Evolutionary conservation across 1,140 invertebrate genomes (phyloP).

Genomic region (Brachionus sp.): DNA sequence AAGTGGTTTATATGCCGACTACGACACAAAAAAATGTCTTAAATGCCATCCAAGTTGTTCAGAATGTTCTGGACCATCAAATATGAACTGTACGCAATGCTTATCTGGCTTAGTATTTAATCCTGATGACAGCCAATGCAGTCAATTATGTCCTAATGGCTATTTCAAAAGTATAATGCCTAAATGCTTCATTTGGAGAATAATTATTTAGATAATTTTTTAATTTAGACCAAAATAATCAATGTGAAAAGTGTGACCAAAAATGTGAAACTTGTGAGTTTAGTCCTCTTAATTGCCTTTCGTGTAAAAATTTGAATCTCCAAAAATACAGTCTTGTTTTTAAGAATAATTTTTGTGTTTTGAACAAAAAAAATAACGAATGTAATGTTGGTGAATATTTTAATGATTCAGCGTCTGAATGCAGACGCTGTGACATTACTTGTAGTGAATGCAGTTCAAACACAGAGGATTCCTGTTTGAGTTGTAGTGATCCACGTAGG

Average conservation of each 20-base stretch:
- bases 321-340: neutral
- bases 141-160: neutral
- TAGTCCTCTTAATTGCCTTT: neutral
- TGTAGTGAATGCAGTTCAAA: conserved; percentile 15
- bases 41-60: conserved; percentile 24
- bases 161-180: conserved; percentile 13
- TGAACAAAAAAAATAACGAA: conserved; percentile 16
- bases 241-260: conserved; percentile 35
- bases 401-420: neutral
- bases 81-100: neutral
- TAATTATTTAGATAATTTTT: neutral
- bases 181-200: neutral
- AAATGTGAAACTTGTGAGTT: conserved; percentile 34
- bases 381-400: neutral
- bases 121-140: neutral
- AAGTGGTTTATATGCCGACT: neutral
- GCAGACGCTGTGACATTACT: conserved; percentile 32
- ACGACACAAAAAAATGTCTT: neutral
- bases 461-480: neutral
- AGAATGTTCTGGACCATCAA: conserved; percentile 7
- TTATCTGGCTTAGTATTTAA: neutral
- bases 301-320: neutral
- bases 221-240: neutral
- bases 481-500: neutral
- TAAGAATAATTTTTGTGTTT: neutral